phyloP scores from a whole-genome alignment of 2,888 invertebrate genomes.

The Alloplasta piceator region DNA sequence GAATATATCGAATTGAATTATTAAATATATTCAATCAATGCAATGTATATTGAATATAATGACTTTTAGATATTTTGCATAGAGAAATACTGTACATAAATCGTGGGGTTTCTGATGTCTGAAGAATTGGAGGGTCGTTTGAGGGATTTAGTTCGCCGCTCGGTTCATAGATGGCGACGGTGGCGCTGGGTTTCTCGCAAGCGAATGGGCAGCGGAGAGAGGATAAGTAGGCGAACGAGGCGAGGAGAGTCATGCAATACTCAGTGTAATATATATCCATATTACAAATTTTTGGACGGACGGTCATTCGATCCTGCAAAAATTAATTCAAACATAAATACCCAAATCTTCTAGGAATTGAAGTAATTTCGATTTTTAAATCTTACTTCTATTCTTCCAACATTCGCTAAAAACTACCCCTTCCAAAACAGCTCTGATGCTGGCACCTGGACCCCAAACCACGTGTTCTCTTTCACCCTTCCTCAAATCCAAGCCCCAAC shows the following conservation, averaged over 20 bases:
- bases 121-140: too few relatives aligned
- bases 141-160: not conserved
- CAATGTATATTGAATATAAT: too few relatives aligned
- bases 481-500: conserved; percentile 67
- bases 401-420: conserved; percentile 52
- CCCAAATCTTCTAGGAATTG: not conserved
- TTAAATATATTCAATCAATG: too few relatives aligned
- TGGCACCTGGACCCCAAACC: conserved; percentile 73
- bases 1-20: too few relatives aligned
- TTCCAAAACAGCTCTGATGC: conserved; percentile 67
- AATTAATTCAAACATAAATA: conserved; percentile 8
- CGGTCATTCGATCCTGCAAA: not conserved
- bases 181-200: conserved; percentile 16
- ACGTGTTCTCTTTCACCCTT: conserved; percentile 74
- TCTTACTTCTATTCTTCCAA: not conserved
- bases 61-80: too few relatives aligned
- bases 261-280: conserved; percentile 47
- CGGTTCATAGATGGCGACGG: conserved; percentile 14
- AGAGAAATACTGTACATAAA: too few relatives aligned
- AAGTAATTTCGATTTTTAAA: not conserved
- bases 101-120: too few relatives aligned
- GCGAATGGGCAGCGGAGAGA: not conserved
- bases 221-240: conserved; percentile 1
- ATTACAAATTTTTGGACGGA: conserved; percentile 39
- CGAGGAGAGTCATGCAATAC: conserved; percentile 25